phyloP scores from a whole-genome alignment of 2,888 invertebrate genomes.

The Diogma glabrata region DNA sequence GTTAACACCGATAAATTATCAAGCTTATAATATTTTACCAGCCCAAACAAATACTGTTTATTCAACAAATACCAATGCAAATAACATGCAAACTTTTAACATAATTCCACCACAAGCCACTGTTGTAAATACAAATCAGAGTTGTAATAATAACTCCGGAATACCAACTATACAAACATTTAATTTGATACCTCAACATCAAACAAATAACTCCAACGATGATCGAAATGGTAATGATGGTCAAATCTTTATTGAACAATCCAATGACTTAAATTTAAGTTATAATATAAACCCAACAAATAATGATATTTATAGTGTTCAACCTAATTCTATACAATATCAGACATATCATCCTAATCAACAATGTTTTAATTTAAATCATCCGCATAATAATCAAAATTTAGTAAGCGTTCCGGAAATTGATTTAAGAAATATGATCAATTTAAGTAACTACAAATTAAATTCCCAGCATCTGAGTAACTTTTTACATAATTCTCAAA shows the following conservation, averaged over 20 bases:
- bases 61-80: not conserved
- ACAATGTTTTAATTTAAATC: constrained; percentile 15
- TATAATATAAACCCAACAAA: constrained; percentile 13
- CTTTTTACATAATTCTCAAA: constrained; percentile 18
- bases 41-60: not conserved
- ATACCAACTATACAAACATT: constrained; percentile 15
- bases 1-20: constrained; percentile 15
- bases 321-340: constrained; percentile 17
- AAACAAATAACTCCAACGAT: constrained; percentile 9
- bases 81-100: constrained; percentile 2
- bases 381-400: constrained; percentile 12
- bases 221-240: not conserved
- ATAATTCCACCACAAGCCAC: constrained; percentile 12
- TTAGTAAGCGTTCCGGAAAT: constrained; percentile 13
- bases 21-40: constrained; percentile 17
- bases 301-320: constrained; percentile 15
- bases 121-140: constrained; percentile 9
- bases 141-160: constrained; percentile 11
- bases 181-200: constrained; percentile 17
- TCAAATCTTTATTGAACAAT: constrained; percentile 5
- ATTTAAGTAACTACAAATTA: constrained; percentile 18
- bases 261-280: constrained; percentile 14
- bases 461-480: constrained; percentile 18
- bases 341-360: constrained; percentile 14
- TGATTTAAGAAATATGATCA: constrained; percentile 18